These are phyloP conservation scores for Pristionchus arcanus DNA, from an alignment of 2,888 invertebrate genomes.

Conservation along the genomic window DNA sequence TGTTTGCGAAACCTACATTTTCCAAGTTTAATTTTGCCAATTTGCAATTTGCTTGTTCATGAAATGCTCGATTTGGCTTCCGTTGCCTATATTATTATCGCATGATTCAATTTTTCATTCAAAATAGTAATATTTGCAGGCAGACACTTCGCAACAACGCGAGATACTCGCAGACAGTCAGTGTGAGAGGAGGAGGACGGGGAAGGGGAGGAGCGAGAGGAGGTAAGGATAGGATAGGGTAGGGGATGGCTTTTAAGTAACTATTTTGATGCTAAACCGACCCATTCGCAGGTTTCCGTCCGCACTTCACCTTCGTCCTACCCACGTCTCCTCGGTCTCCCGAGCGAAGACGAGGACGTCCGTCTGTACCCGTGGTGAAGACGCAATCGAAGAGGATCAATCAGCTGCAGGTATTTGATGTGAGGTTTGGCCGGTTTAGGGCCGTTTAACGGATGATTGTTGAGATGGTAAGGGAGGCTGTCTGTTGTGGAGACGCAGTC, in stretches of 20 bases:
- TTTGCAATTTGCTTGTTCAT: no score
- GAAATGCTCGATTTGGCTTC: no score
- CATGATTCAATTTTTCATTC: no score
- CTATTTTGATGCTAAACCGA: no score
- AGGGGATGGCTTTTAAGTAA: no score
- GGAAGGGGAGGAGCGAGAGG: conserved; percentile 9
- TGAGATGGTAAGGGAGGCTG: no score
- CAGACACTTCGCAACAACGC: conserved; percentile 50
- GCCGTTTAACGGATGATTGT: no score
- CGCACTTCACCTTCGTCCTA: not conserved
- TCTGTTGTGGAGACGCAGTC: no score
- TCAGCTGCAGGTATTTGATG: conserved; percentile 37
- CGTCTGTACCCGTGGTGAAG: not conserved
- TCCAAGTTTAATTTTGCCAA: no score
- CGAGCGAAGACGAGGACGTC: not conserved
- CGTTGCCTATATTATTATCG: no score
- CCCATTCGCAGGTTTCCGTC: not conserved
- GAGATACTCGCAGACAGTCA: not conserved
- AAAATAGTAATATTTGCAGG: not conserved
- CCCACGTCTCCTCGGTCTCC: conserved; percentile 18
- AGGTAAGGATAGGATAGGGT: not conserved
- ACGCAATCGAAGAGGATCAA: conserved; percentile 49
- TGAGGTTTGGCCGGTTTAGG: no score
- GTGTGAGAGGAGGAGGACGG: conserved; percentile 2
- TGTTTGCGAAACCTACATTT: no score